These are phyloP conservation scores for Lepidurus apus DNA, from an alignment of 1,140 invertebrate genomes.

Conservation along the genomic window DNA sequence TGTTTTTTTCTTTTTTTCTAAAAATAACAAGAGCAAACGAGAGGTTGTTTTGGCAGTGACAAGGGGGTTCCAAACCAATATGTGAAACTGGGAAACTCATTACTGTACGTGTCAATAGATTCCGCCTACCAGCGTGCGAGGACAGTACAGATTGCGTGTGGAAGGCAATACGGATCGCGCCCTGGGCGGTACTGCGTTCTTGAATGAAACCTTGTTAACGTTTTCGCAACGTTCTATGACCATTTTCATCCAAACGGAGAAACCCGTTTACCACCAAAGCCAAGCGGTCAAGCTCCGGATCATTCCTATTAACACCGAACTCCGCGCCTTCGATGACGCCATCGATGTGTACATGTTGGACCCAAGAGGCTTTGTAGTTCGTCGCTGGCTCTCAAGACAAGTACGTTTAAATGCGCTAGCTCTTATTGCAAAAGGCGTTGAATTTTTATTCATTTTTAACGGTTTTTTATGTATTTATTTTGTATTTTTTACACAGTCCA, in stretches of 20 bases:
- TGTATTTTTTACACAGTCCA: conserved; percentile 54
- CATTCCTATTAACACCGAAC: conserved; percentile 80
- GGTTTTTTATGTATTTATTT: background rate
- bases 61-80: background rate
- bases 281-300: conserved; percentile 79
- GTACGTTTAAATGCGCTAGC: conserved; percentile 43
- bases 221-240: conserved; percentile 89
- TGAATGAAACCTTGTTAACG: conserved; percentile 43
- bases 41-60: background rate
- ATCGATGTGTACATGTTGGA: conserved; percentile 86
- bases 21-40: conserved; percentile 21
- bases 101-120: conserved; percentile 50
- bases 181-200: conserved; percentile 74
- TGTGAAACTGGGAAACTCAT: conserved; percentile 10
- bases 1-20: conserved; percentile 35
- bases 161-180: conserved; percentile 81
- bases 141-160: conserved; percentile 76
- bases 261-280: conserved; percentile 90
- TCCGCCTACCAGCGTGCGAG: conserved; percentile 70
- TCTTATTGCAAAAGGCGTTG: background rate
- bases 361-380: conserved; percentile 76
- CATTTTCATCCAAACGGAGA: conserved; percentile 91
- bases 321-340: conserved; percentile 78
- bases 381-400: conserved; percentile 82
- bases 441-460: conserved; percentile 40